A percentile compares a stretch with the other conserved stretches of the same genome.
Conservation (phyloP, 2,888 invertebrate species). For the Pasiphila rectangulata region DNA sequence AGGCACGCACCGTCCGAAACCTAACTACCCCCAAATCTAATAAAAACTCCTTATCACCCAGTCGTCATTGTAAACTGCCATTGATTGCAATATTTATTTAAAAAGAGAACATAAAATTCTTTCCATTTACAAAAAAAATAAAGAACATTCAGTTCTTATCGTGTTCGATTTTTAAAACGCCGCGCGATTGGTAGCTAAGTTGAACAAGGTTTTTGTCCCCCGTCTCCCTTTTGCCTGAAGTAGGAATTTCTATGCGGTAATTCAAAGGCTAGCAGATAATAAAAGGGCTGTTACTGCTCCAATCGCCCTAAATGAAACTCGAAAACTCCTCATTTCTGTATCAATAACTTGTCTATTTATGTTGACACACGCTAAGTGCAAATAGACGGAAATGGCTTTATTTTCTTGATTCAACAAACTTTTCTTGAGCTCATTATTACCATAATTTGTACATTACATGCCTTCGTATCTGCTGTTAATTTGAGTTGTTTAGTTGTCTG, state of each 20-base stretch:
- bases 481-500: conserved; percentile 27
- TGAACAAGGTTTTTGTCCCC: conserved; percentile 73
- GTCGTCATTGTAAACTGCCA: conserved; percentile 65
- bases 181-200: conserved; percentile 72
- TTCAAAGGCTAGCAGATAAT: conserved; percentile 80
- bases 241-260: conserved; percentile 78
- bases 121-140: conserved; percentile 72
- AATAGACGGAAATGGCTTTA: conserved; percentile 42
- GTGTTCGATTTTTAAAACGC: conserved; percentile 80
- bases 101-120: conserved; percentile 72
- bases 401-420: conserved; percentile 34
- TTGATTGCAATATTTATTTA: conserved; percentile 73
- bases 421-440: conserved; percentile 33
- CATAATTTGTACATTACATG: conserved; percentile 31
- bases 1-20: conserved; percentile 71
- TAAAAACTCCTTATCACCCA: conserved; percentile 75
- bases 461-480: conserved; percentile 29
- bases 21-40: conserved; percentile 62
- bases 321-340: conserved; percentile 72
- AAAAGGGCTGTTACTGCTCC: conserved; percentile 80
- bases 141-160: conserved; percentile 77
- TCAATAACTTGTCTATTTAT: conserved; percentile 66
- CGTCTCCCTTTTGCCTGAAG: conserved; percentile 70
- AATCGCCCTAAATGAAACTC: conserved; percentile 79
- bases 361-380: conserved; percentile 45